A percentile compares a stretch with the other conserved stretches of the same genome.
phyloP scores from a whole-genome alignment of 1,140 invertebrate species.

The Musca vetustissima region DNA sequence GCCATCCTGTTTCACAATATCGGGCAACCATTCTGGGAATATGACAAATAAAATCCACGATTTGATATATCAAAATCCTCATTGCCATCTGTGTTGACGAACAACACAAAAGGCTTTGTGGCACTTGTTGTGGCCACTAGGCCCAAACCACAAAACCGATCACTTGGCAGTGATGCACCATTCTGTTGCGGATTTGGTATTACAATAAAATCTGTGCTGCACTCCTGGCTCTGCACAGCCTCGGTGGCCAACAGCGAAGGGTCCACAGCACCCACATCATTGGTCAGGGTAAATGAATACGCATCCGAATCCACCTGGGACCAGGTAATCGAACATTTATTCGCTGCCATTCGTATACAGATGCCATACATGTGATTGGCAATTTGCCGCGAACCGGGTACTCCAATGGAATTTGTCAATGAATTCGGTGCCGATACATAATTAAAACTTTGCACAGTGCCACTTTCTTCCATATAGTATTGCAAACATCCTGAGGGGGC shows the following conservation, averaged over 20 bases:
- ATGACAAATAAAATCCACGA: constrained; percentile 71
- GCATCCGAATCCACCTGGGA: constrained; percentile 56
- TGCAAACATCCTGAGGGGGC: constrained; percentile 79
- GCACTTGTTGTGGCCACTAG: constrained; percentile 68
- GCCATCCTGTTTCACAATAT: constrained; percentile 25
- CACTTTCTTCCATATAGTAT: constrained; percentile 68
- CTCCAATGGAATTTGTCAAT: constrained; percentile 43
- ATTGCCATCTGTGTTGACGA: constrained; percentile 67
- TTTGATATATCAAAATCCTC: constrained; percentile 68
- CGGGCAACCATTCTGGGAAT: constrained; percentile 68
- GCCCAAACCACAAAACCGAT: constrained; percentile 74
- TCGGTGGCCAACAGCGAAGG: constrained; percentile 59
- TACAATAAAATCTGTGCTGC: constrained; percentile 72
- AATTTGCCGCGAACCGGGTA: constrained; percentile 69
- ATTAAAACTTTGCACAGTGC: constrained; percentile 75
- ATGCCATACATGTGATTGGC: constrained; percentile 73
- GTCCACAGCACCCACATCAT: constrained; percentile 64
- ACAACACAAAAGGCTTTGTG: constrained; percentile 73
- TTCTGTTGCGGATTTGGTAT: constrained; percentile 66
- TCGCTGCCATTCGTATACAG: constrained; percentile 47
- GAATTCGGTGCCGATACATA: constrained; percentile 65
- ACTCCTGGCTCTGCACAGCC: constrained; percentile 60
- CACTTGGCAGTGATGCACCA: constrained; percentile 56
- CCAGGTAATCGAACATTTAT: constrained; percentile 52
- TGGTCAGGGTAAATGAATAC: constrained; percentile 71